phyloP scores from a whole-genome alignment of 1,140 invertebrate genomes.

The Lysiphlebus fabarum region DNA sequence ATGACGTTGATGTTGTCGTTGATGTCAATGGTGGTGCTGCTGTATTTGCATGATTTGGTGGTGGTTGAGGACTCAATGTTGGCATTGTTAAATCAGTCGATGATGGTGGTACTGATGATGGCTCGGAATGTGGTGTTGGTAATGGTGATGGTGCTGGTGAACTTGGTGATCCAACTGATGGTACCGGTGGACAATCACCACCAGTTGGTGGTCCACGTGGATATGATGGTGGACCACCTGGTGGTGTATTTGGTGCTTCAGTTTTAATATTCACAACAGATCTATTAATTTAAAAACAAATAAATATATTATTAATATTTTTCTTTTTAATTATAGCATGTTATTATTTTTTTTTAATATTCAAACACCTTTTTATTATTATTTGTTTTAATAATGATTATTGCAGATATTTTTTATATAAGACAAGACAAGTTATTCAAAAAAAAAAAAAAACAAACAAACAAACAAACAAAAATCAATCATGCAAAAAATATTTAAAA shows the following conservation, averaged over 20 bases:
- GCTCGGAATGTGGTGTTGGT: constrained; percentile 72
- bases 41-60: constrained; percentile 49
- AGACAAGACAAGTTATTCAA: too few species aligned
- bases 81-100: constrained; percentile 71
- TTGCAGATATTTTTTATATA: too few species aligned
- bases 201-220: constrained; percentile 60
- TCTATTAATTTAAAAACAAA: constrained; percentile 25
- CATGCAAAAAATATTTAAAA: constrained; percentile 10
- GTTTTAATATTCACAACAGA: constrained; percentile 41
- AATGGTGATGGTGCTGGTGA: constrained; percentile 76
- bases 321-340: too few species aligned
- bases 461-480: not conserved
- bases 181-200: constrained; percentile 61
- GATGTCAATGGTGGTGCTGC: constrained; percentile 57
- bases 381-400: too few species aligned
- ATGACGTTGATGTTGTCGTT: constrained; percentile 29
- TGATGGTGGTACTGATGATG: constrained; percentile 65
- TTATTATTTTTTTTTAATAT: too few species aligned
- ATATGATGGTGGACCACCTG: constrained; percentile 63
- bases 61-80: constrained; percentile 58
- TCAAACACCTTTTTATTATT: too few species aligned
- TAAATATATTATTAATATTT: not conserved
- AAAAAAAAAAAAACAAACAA: too few species aligned
- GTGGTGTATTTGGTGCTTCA: constrained; percentile 56
- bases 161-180: constrained; percentile 69